phyloP scores from a whole-genome alignment of 2,113 vertebrate species.

The Corythornis cristatus region DNA sequence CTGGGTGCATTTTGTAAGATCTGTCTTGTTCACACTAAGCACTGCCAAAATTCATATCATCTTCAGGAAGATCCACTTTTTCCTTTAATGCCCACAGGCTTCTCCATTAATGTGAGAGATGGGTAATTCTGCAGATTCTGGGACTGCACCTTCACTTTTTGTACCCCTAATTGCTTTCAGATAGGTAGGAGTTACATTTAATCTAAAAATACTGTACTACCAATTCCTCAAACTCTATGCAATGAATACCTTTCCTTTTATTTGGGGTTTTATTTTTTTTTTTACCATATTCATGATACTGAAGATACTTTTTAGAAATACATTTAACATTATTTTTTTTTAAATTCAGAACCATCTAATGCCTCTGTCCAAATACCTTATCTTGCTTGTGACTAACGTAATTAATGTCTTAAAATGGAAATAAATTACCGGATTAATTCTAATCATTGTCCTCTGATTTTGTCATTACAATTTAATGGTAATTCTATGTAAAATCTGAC shows the following conservation, averaged over 20 bases:
- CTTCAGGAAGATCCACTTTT: not conserved
- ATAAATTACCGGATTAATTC: not conserved
- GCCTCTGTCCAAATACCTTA: not conserved
- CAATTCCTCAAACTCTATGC: not conserved
- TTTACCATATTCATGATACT: not conserved
- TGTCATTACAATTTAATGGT: not conserved
- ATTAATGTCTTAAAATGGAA: not conserved
- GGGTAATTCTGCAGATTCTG: not conserved
- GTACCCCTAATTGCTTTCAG: not conserved
- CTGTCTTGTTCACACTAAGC: not conserved
- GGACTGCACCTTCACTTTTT: not conserved
- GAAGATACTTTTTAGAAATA: not conserved
- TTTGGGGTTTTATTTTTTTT: not conserved
- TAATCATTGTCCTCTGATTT: not conserved
- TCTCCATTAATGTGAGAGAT: not conserved
- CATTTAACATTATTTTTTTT: not conserved
- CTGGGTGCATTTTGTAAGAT: not conserved
- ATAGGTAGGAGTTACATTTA: not conserved
- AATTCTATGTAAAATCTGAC: conserved; percentile 26
- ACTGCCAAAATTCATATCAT: not conserved
- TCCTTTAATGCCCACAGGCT: not conserved
- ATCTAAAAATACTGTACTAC: not conserved
- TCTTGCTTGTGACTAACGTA: not conserved
- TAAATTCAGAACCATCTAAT: not conserved
- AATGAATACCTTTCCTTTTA: not conserved